Percentiles rank a stretch among this genome's conserved stretches.
Conservation (phyloP, 2,888 invertebrate species). For the Nymphalis c-album region DNA sequence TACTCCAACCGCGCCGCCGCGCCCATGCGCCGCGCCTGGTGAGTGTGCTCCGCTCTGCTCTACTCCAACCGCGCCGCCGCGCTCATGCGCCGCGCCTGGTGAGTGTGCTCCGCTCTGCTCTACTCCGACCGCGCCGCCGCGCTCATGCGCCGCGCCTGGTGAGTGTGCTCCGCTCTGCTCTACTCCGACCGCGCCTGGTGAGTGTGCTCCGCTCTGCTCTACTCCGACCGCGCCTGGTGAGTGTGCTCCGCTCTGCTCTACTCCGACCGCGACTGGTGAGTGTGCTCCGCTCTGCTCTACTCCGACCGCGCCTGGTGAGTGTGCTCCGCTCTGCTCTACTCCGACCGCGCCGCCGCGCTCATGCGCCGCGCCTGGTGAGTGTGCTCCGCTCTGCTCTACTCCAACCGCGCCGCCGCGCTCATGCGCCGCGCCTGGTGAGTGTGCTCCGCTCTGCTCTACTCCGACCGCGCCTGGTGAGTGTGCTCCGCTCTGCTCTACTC, state of each 20-base stretch:
- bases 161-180: not conserved
- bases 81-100: too few species aligned
- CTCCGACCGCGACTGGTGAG: not conserved
- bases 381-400: too few species aligned
- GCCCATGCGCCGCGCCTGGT: slow-evolving; percentile 91
- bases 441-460: too few species aligned
- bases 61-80: not conserved
- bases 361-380: not conserved
- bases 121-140: not conserved
- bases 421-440: too few species aligned
- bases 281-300: not conserved
- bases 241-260: not conserved
- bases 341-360: slow-evolving; percentile 87
- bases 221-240: not conserved
- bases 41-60: slow-evolving; percentile 42
- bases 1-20: slow-evolving; percentile 94
- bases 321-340: slow-evolving; percentile 78
- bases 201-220: not conserved
- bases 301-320: slow-evolving; percentile 3
- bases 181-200: not conserved
- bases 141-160: not conserved
- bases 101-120: not conserved
- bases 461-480: too few species aligned
- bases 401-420: too few species aligned
- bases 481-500: too few species aligned